Conservation (phyloP, 2,888 invertebrate species). For the Notodonta ziczac region DNA sequence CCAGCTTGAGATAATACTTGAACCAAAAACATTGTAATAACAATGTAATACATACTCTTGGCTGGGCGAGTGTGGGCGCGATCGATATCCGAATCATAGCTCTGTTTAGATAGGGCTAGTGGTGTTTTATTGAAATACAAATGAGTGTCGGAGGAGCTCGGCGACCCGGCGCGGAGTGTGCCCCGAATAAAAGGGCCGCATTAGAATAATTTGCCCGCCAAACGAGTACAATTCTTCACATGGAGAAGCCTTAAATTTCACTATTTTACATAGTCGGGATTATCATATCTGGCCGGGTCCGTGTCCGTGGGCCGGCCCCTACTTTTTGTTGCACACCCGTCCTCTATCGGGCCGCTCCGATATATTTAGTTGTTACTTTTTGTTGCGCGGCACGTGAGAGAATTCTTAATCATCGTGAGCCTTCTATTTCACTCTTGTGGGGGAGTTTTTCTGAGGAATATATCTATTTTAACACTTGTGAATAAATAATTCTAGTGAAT, state of each 20-base stretch:
- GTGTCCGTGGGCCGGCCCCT: slow-evolving; percentile 60
- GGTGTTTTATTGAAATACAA: slow-evolving; percentile 82
- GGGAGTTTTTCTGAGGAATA: slow-evolving; percentile 42
- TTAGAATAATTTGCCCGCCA: slow-evolving; percentile 82
- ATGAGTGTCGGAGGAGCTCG: slow-evolving; percentile 71
- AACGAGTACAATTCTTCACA: slow-evolving; percentile 83
- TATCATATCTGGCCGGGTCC: slow-evolving; percentile 81
- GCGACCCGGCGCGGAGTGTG: slow-evolving; percentile 73
- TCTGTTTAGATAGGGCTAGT: slow-evolving; percentile 81
- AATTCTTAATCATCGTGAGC: slow-evolving; percentile 71
- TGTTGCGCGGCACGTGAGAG: slow-evolving; percentile 78
- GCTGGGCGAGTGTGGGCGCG: slow-evolving; percentile 38
- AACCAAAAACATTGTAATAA: slow-evolving; percentile 61
- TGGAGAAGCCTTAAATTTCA: slow-evolving; percentile 84
- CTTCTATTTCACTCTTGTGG: slow-evolving; percentile 55
- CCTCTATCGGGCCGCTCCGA: slow-evolving; percentile 79
- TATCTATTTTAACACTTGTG: slow-evolving; percentile 29
- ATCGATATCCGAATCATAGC: slow-evolving; percentile 63
- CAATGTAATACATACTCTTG: slow-evolving; percentile 57
- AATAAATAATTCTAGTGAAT: too few relatives aligned
- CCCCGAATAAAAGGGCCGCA: slow-evolving; percentile 82
- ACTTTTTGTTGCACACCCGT: slow-evolving; percentile 81
- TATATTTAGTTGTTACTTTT: slow-evolving; percentile 85
- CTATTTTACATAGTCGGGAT: slow-evolving; percentile 84
- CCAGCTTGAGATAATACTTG: slow-evolving; percentile 61